Evolutionary conservation across 2,888 invertebrate species (phyloP).

Genomic region (Boloria euphrosyne): DNA sequence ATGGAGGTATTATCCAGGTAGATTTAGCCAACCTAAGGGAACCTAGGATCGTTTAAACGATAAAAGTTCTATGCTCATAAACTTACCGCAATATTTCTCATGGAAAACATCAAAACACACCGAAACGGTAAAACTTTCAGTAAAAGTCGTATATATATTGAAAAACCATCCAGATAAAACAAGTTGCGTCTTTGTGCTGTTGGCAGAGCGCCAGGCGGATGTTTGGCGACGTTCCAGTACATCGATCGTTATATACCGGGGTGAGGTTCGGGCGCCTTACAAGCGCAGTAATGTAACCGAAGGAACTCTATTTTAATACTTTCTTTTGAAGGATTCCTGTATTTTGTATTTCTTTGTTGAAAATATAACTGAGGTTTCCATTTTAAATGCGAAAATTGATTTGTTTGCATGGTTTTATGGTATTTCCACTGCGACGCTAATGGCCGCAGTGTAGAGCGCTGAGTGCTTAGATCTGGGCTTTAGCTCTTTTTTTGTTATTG

Average conservation of each 20-base stretch:
- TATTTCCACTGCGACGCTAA: background rate
- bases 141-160: conserved; percentile 30
- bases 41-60: too few species aligned
- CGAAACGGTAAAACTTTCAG: conserved; percentile 1
- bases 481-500: too few species aligned
- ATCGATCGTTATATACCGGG: conserved; percentile 41
- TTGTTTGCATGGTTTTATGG: conserved; percentile 4
- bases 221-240: conserved; percentile 43
- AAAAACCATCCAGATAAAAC: conserved; percentile 29
- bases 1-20: too few species aligned
- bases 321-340: conserved; percentile 8
- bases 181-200: conserved; percentile 29
- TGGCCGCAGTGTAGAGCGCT: background rate
- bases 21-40: too few species aligned
- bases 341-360: conserved; percentile 10
- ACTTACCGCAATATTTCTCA: background rate
- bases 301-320: conserved; percentile 25
- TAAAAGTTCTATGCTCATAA: too few species aligned
- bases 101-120: background rate
- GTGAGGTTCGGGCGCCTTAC: conserved; percentile 32
- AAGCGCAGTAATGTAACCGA: conserved; percentile 34
- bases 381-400: conserved; percentile 12
- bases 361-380: conserved; percentile 13
- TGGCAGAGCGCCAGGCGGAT: conserved; percentile 35
- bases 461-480: background rate